Conservation (phyloP, 2,888 invertebrate species). For the Halictus ligatus region DNA sequence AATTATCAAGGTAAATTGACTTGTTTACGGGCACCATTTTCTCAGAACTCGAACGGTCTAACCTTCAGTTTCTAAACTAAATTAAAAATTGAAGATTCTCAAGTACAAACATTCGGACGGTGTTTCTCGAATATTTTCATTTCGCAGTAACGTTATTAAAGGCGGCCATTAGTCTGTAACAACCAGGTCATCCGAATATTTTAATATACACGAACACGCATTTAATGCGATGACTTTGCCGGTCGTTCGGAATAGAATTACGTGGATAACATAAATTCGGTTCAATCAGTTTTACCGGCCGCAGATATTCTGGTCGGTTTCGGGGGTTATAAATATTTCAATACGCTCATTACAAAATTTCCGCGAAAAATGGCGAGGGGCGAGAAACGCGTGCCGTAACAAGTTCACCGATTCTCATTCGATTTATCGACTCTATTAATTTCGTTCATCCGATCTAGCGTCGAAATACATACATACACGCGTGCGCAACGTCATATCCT, state of each 20-base stretch:
- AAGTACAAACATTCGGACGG: not conserved
- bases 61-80: not conserved
- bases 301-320: conserved; percentile 3
- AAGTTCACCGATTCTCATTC: not conserved
- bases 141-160: not conserved
- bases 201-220: not conserved
- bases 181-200: not conserved
- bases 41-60: not conserved
- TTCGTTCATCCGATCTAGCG: not conserved
- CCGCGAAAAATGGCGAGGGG: not conserved
- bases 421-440: not conserved
- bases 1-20: no score
- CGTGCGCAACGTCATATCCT: not conserved
- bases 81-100: not conserved
- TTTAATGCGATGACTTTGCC: not conserved
- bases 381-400: not conserved
- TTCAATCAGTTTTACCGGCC: conserved; percentile 19
- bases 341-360: conserved; percentile 8
- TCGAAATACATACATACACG: not conserved
- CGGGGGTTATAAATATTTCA: not conserved
- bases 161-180: not conserved
- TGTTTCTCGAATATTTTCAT: not conserved
- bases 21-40: no score
- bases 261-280: conserved; percentile 9
- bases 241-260: not conserved